These are phyloP conservation scores for Camponotus fellah DNA, from an alignment of 2,888 invertebrate genomes.

Conservation along the genomic window DNA sequence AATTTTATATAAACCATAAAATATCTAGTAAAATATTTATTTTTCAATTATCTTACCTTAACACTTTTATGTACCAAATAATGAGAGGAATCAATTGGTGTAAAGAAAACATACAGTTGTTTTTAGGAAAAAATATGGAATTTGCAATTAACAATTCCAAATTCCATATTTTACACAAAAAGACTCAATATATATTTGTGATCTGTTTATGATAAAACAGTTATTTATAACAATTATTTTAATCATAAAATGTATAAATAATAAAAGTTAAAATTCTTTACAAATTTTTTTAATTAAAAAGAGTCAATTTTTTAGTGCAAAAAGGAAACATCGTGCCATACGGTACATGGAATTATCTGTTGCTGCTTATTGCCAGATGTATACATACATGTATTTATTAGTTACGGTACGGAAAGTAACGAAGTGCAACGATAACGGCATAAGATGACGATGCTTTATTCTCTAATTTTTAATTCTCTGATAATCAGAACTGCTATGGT, in stretches of 20 bases:
- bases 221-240: neutral
- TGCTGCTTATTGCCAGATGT: neutral
- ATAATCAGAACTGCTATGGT: neutral
- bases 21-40: no score
- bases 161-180: no score
- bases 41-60: no score
- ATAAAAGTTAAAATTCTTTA: neutral
- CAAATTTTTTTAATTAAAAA: neutral
- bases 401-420: conserved; percentile 22
- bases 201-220: neutral
- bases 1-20: no score
- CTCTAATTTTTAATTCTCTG: neutral
- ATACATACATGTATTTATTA: neutral
- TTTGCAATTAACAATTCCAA: no score
- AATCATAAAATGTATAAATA: neutral
- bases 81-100: no score
- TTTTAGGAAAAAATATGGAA: no score
- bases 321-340: neutral
- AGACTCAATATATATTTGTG: neutral
- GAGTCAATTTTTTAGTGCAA: neutral
- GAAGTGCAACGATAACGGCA: neutral
- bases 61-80: no score
- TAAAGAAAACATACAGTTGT: no score
- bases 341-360: conserved; percentile 22
- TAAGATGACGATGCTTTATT: neutral